A percentile compares a stretch with the other conserved stretches of the same genome.
Evolutionary conservation across 1,140 invertebrate genomes (phyloP).

Genomic region (Temnothorax longispinosus): DNA sequence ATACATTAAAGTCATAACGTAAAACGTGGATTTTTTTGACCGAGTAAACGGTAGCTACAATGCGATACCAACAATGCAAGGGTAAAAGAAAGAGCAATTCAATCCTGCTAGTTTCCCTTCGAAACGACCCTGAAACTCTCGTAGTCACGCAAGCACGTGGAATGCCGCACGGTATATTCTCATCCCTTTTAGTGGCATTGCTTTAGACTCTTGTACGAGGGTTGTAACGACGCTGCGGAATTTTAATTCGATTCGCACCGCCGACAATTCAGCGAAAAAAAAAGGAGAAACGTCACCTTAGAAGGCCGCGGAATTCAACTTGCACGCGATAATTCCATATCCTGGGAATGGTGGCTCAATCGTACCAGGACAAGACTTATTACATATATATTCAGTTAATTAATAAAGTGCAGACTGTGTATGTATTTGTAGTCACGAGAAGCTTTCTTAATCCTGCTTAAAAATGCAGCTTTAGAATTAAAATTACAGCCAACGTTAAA

Average conservation of each 20-base stretch:
- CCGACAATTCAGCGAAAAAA: slow-evolving; percentile 17
- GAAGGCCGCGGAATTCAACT: slow-evolving; percentile 26
- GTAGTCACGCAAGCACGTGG: slow-evolving; percentile 73
- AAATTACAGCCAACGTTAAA: slow-evolving; percentile 9
- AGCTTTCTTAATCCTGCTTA: neutral
- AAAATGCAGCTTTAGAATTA: neutral
- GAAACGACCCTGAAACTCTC: slow-evolving; percentile 70
- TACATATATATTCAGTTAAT: neutral
- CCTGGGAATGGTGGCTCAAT: slow-evolving; percentile 49
- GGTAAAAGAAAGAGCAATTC: slow-evolving; percentile 68
- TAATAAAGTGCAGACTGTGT: slow-evolving; percentile 20
- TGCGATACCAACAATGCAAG: slow-evolving; percentile 17
- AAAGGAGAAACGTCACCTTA: slow-evolving; percentile 5
- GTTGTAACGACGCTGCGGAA: slow-evolving; percentile 73
- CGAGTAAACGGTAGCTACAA: slow-evolving; percentile 9
- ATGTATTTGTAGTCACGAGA: neutral
- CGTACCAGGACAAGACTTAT: slow-evolving; percentile 25
- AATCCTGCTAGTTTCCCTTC: slow-evolving; percentile 37
- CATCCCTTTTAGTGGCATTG: slow-evolving; percentile 49
- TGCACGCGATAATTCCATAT: slow-evolving; percentile 61
- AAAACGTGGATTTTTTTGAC: slow-evolving; percentile 56
- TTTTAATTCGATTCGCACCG: slow-evolving; percentile 75
- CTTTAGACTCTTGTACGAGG: slow-evolving; percentile 51
- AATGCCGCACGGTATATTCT: slow-evolving; percentile 63
- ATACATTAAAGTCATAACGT: slow-evolving; percentile 31